Evolutionary conservation across 2,797 vertebrate genomes (phyloP).

Genomic region (Pangasius krempfi): DNA sequence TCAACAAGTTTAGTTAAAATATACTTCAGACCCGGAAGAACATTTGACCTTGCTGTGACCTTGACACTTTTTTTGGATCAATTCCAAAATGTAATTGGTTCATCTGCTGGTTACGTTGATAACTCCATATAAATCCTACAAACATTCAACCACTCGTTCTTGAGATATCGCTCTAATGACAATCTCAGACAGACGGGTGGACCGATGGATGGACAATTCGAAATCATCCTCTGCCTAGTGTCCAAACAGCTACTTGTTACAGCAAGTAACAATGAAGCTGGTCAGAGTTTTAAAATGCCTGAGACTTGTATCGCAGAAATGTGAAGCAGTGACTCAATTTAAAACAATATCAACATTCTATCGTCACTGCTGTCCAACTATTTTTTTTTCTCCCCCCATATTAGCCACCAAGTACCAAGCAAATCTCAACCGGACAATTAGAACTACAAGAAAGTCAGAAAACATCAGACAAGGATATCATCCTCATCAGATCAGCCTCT

Average conservation of each 20-base stretch:
- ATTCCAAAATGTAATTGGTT: not conserved
- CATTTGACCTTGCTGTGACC: not conserved
- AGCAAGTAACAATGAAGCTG: not conserved
- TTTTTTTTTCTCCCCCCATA: not conserved
- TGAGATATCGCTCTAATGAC: not conserved
- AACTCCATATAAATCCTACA: too few relatives aligned
- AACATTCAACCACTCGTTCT: not conserved
- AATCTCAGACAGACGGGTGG: not conserved
- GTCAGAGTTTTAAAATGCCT: not conserved
- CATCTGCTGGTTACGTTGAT: too few relatives aligned
- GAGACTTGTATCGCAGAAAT: not conserved
- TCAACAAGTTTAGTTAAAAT: too few relatives aligned
- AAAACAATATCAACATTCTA: not conserved
- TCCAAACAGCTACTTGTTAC: too few relatives aligned
- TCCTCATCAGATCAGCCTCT: slow-evolving; percentile 43
- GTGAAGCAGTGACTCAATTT: not conserved
- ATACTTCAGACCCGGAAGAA: too few relatives aligned
- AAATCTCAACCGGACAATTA: not conserved
- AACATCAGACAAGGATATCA: slow-evolving; percentile 23
- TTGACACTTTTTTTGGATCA: not conserved
- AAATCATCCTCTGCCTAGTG: not conserved
- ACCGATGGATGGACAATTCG: not conserved
- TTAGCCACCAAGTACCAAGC: not conserved
- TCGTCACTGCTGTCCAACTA: not conserved
- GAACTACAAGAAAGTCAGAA: not conserved